Base-by-base conservation (phyloP, 2,797 vertebrate genomes). In the Chiroxiphia lanceolata region DNA sequence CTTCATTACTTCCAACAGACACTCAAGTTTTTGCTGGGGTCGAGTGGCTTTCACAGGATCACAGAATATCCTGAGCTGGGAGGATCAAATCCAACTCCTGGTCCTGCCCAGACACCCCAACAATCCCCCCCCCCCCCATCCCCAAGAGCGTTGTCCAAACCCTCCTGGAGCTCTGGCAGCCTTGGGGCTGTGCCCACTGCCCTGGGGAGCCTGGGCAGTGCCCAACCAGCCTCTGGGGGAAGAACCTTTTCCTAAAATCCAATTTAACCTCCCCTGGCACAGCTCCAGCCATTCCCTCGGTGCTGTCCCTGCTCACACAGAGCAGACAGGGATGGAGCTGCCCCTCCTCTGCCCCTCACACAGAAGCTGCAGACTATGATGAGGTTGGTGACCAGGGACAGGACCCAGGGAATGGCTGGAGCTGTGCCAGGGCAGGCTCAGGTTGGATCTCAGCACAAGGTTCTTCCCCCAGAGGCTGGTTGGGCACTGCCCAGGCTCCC, bases 1-100 rank as follows among this genome's bases (percentile, higher is more conserved):
- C 96, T 93, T 96, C 96, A 93, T 96, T 96, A 96, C 33, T 71
- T 83, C 65, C 45, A 86, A 22, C 65, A 92, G 96, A 94, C 86
- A 68, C 65, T 53, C 2, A 18, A 74, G 53, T 36, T 85, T 82
- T 54, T 67, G 68, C 60, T 54, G 8, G 1, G 40, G 68, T 22
- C 0, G 0, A 74, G 71, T 19, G 47, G 68, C 64, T 90, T 19
- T 29, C 40, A 54, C 11, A 79, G 47, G 3, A 54, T 15, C 31
- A 6, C 6, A 31, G 59, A 45, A 51, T 34, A 26, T 19, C 18
- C 51, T 27, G 59, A 40, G 45, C 1, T 34, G 4, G 25, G n/a
- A 48, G 59, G 26, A 22, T 23, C 2, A 1, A 10, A 34, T 47
- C 38, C 65, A 31, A 2, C 6, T 3, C 44, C 44, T 7, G 27